phyloP scores from a whole-genome alignment of 2,797 vertebrate species.

The Acridotheres tristis region DNA sequence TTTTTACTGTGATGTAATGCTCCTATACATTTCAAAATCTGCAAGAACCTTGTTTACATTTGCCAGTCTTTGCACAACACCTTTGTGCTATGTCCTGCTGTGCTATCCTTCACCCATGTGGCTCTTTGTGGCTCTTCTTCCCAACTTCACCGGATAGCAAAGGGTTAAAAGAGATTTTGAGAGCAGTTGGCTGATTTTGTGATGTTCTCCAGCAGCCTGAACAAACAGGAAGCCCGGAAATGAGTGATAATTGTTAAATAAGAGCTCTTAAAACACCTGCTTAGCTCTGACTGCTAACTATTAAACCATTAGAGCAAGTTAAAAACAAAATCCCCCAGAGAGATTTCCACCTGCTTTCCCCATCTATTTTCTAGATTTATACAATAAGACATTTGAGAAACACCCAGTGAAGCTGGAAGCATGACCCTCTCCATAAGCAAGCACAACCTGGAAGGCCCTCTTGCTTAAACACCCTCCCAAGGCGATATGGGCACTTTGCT shows the following conservation, averaged over 20 bases:
- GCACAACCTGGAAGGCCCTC: not conserved
- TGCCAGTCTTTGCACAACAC: not conserved
- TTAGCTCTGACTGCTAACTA: constrained; percentile 66
- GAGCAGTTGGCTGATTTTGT: constrained; percentile 7
- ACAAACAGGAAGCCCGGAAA: constrained; percentile 74
- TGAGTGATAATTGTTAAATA: constrained; percentile 77
- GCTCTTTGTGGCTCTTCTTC: not conserved
- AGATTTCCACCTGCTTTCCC: constrained; percentile 45
- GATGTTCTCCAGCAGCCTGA: constrained; percentile 54
- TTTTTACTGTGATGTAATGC: not conserved
- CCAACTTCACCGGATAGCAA: not conserved
- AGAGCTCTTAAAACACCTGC: constrained; percentile 73
- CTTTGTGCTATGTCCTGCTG: not conserved
- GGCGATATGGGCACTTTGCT: rapidly evolving
- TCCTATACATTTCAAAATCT: not conserved
- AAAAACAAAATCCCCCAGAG: constrained; percentile 58
- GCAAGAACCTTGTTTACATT: not conserved
- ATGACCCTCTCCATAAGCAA: not conserved
- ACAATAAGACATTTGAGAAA: constrained; percentile 6
- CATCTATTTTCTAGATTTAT: constrained; percentile 41
- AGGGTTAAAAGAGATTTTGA: constrained; percentile 37
- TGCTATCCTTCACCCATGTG: not conserved
- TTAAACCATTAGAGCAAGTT: constrained; percentile 60
- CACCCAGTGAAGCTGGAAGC: not conserved
- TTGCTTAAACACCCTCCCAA: not conserved